A percentile compares a stretch with the other conserved stretches of the same genome.
Evolutionary conservation across 2,113 vertebrate species (phyloP).

Genomic region (Carettochelys insculpta): DNA sequence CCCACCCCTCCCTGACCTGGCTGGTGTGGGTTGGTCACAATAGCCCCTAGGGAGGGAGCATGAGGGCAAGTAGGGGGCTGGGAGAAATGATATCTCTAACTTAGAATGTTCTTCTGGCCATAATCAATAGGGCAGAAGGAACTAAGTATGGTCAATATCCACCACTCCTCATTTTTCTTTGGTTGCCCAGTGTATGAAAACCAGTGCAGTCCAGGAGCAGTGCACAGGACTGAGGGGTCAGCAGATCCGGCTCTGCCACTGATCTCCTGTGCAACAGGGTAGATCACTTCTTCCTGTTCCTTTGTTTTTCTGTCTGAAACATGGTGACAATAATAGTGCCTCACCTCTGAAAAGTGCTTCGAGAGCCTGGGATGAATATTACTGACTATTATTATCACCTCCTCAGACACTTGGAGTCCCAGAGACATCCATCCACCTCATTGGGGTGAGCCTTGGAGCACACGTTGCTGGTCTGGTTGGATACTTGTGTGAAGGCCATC

Average conservation of each 20-base stretch:
- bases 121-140: not conserved
- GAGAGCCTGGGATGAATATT: not conserved
- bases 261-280: not conserved
- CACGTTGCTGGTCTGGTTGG: slow-evolving; percentile 92
- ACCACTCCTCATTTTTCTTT: not conserved
- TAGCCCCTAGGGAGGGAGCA: not conserved
- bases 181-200: not conserved
- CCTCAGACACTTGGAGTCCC: slow-evolving; percentile 82
- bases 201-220: not conserved
- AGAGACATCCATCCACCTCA: slow-evolving; percentile 89
- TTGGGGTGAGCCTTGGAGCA: slow-evolving; percentile 92
- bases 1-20: too few relatives aligned
- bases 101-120: not conserved
- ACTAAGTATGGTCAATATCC: not conserved
- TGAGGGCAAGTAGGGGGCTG: not conserved
- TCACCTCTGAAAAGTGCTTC: not conserved
- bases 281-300: not conserved
- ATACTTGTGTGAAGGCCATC: slow-evolving; percentile 84
- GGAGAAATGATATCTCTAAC: not conserved
- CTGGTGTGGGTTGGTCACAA: too few relatives aligned
- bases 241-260: not conserved
- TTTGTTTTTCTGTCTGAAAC: not conserved
- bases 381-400: not conserved
- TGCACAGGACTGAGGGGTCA: not conserved
- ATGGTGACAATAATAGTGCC: not conserved